Percentiles rank a stretch among this genome's conserved stretches.
Conservation (phyloP, 1,140 invertebrate genomes). For the Heterodera carotae region DNA sequence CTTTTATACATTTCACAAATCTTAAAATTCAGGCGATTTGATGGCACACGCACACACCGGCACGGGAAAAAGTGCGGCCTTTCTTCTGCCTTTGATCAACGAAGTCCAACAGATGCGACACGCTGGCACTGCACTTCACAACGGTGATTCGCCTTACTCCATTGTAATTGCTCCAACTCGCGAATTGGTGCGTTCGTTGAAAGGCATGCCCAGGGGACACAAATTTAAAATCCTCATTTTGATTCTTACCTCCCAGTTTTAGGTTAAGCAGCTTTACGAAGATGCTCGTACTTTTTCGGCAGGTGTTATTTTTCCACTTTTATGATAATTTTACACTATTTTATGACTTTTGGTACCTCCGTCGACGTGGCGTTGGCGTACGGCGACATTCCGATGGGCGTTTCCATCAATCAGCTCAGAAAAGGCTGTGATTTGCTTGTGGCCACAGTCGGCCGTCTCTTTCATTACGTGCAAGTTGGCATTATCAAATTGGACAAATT, state of each 20-base stretch:
- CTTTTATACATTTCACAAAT: background rate
- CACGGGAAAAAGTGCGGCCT: conserved; percentile 22
- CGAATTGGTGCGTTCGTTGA: background rate
- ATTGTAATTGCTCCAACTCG: conserved; percentile 24
- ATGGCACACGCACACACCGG: conserved; percentile 27
- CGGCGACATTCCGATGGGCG: conserved; percentile 33
- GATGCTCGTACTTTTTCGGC: conserved; percentile 24
- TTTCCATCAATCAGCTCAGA: conserved; percentile 10
- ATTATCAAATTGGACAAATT: conserved; percentile 33
- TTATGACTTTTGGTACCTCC: conserved; percentile 23
- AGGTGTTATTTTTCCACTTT: background rate
- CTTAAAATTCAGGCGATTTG: conserved; percentile 12
- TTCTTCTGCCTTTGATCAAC: conserved; percentile 27
- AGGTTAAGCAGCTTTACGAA: conserved; percentile 22
- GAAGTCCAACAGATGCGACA: conserved; percentile 14
- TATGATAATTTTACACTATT: conserved; percentile 18
- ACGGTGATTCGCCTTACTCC: conserved; percentile 18
- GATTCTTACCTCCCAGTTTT: background rate
- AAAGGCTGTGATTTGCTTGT: conserved; percentile 38
- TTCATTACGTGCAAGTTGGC: conserved; percentile 18
- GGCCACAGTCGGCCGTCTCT: conserved; percentile 27
- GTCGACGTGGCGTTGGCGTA: conserved; percentile 29
- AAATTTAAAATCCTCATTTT: no score
- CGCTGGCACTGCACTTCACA: conserved; percentile 1
- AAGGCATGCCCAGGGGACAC: no score